Conservation (phyloP, 2,888 invertebrate species). For the Melanostoma mellinum region DNA sequence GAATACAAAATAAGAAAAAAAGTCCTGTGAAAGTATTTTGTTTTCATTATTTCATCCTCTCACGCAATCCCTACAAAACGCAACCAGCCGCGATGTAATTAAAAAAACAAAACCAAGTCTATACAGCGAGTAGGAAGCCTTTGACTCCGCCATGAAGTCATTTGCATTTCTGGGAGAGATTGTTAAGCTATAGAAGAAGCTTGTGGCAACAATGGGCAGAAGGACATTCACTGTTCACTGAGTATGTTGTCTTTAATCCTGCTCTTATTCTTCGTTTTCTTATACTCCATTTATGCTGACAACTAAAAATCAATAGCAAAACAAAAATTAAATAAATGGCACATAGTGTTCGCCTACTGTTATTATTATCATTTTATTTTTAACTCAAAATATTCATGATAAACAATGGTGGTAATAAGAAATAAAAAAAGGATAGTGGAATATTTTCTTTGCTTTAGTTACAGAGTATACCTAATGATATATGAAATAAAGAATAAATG, state of each 20-base stretch:
- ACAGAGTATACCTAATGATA: background rate
- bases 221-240: slow-evolving; percentile 14
- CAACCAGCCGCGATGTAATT: slow-evolving; percentile 65
- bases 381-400: slow-evolving; percentile 33
- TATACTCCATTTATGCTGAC: background rate
- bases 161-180: slow-evolving; percentile 61
- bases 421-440: background rate
- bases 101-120: slow-evolving; percentile 40
- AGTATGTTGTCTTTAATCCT: slow-evolving; percentile 1
- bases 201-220: slow-evolving; percentile 5
- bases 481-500: slow-evolving; percentile 27
- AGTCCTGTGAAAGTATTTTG: slow-evolving; percentile 55
- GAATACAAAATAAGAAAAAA: slow-evolving; percentile 14
- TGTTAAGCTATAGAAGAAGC: slow-evolving; percentile 2
- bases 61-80: slow-evolving; percentile 67
- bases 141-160: slow-evolving; percentile 41
- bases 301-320: slow-evolving; percentile 59
- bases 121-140: background rate
- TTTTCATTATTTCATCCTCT: slow-evolving; percentile 62
- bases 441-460: slow-evolving; percentile 26
- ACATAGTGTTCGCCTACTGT: slow-evolving; percentile 49
- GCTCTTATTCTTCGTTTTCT: slow-evolving; percentile 15
- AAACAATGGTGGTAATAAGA: slow-evolving; percentile 31
- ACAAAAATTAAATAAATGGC: slow-evolving; percentile 49
- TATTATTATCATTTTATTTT: slow-evolving; percentile 46